Evolutionary conservation across 2,797 vertebrate genomes (phyloP).

Genomic region (Lycodopsis pacificus): DNA sequence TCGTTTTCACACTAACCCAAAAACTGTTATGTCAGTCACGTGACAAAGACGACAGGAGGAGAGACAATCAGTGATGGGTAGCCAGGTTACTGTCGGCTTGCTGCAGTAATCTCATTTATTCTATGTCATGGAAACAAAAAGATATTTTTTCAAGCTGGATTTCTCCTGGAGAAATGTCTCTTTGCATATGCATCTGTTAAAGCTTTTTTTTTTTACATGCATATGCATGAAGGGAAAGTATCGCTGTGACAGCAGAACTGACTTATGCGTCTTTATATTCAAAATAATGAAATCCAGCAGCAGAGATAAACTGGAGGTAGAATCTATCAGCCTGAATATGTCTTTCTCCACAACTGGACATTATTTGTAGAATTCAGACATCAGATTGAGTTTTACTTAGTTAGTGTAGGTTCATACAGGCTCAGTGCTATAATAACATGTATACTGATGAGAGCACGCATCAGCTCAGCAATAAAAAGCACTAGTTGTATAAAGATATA

Average conservation of each 20-base stretch:
- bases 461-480: background rate
- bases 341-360: background rate
- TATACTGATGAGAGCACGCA: background rate
- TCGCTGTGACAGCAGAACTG: background rate
- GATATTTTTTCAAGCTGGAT: background rate
- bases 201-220: no score
- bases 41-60: constrained; percentile 14
- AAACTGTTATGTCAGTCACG: background rate
- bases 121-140: background rate
- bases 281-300: background rate
- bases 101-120: background rate
- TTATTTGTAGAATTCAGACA: background rate
- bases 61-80: background rate
- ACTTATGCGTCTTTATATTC: background rate
- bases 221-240: background rate
- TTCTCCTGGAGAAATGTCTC: background rate
- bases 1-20: constrained; percentile 19
- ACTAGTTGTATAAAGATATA: background rate
- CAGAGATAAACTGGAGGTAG: background rate
- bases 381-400: background rate
- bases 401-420: background rate
- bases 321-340: background rate
- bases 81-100: background rate
- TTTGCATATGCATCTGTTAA: background rate
- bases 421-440: background rate